Evolutionary conservation across 2,797 vertebrate genomes (phyloP).

Genomic region (Anguilla marmorata): DNA sequence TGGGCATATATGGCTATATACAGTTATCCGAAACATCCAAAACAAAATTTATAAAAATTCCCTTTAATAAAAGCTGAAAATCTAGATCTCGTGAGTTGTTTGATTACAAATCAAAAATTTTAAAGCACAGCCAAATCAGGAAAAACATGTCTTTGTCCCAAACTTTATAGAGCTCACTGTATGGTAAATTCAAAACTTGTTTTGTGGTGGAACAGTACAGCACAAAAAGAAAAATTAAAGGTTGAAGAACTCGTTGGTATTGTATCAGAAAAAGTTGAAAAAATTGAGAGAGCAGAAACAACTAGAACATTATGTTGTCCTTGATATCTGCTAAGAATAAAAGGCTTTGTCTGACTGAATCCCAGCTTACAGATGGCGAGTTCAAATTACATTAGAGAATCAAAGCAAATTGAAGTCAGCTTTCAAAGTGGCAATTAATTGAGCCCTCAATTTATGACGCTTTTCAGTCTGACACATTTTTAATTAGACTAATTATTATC

Average conservation of each 20-base stretch:
- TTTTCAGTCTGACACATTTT: constrained; percentile 69
- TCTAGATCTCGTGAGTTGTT: no score
- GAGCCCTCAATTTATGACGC: constrained; percentile 68
- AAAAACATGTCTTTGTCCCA: no score
- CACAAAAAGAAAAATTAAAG: neutral
- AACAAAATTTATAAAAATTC: no score
- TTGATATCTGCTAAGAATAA: constrained; percentile 18
- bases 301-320: neutral
- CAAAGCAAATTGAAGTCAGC: constrained; percentile 10
- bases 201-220: constrained; percentile 22
- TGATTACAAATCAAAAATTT: no score
- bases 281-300: constrained; percentile 4
- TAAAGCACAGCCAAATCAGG: no score
- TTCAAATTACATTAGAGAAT: constrained; percentile 19
- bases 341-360: constrained; percentile 16
- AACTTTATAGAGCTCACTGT: neutral
- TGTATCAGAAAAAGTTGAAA: neutral
- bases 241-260: neutral
- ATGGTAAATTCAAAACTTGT: neutral
- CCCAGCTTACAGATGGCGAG: constrained; percentile 28
- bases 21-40: no score
- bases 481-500: constrained; percentile 75
- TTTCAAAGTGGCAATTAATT: constrained; percentile 69
- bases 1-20: no score
- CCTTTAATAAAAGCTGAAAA: no score